These are phyloP conservation scores for Microchirus variegatus DNA, from an alignment of 2,797 vertebrate species.

Conservation along the genomic window DNA sequence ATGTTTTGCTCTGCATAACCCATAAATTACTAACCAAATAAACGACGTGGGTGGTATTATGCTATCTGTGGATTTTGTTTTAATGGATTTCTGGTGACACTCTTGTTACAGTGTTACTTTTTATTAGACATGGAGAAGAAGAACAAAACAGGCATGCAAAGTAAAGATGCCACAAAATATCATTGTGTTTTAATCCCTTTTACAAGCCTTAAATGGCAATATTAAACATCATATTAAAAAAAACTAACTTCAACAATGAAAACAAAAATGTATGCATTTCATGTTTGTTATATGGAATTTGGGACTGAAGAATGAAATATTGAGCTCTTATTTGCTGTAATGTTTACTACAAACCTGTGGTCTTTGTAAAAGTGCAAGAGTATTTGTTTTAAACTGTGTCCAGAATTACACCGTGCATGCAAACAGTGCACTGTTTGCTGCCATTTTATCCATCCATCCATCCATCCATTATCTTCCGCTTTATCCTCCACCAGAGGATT, in stretches of 20 bases:
- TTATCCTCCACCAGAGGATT: no score
- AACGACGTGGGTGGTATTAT: not conserved
- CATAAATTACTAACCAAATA: slow-evolving; percentile 14
- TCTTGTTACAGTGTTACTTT: not conserved
- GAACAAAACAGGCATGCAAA: not conserved
- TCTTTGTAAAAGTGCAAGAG: not conserved
- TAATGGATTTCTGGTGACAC: slow-evolving; percentile 13
- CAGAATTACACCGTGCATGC: no score
- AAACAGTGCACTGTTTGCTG: no score
- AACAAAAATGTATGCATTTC: no score
- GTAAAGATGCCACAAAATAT: not conserved
- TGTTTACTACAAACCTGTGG: no score
- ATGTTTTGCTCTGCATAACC: not conserved
- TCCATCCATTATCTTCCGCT: no score
- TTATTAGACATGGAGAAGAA: not conserved
- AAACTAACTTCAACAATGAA: not conserved
- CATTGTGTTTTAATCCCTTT: slow-evolving; percentile 2
- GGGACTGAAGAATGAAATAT: no score
- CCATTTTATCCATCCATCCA: no score
- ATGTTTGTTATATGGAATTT: no score
- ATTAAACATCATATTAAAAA: not conserved
- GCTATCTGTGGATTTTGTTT: not conserved
- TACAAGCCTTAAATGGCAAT: not conserved
- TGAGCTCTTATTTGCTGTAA: no score
- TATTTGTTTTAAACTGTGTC: no score